Evolutionary conservation across 2,113 vertebrate genomes (phyloP), one percentile per base, ranked within the genome.

Genomic region (Ciconia boyciana): DNA sequence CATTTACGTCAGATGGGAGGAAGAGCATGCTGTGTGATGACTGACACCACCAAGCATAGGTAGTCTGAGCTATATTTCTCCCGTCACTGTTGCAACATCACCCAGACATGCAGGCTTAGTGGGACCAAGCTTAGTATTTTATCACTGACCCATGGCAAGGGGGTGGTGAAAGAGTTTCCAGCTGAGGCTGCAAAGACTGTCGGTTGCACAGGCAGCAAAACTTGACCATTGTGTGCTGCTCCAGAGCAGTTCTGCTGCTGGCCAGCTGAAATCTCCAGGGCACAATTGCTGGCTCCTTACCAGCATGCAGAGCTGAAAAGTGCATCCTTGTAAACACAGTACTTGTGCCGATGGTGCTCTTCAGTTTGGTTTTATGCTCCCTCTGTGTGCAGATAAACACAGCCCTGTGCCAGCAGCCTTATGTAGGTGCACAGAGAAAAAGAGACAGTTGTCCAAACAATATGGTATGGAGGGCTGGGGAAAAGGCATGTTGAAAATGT

Each of bases 401-500:
- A 46, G 32, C 39, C 32, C 32, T 3, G n/a, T 48, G 90, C 92
- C 90, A 90, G 46, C 55, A 74, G 55, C 51, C 16, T 28, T 1
- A 2, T 79, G 48, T 60, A 36, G 55, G 80, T 57, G 82, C 21
- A 11, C 65, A 61, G n/a, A 60, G 81, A 55, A 61, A 71, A 62
- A 64, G 66, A 79, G 39, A 43, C 68, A 74, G 58, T 71, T 78
- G 77, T 74, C 79, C 72, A 87, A 91, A 64, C 74, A 79, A 54
- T 83, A 21, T 13, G 44, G 25, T 52, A 57, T 34, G 49, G 46
- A 90, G n/a, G 52, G 62, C 54, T 70, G 58, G 31, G 55, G 55
- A 86, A 96, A 96, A 97, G 87, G 74, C 77, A 94, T 34, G n/a
- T n/a, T 57, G 93, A 62, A 95, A 97, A 97, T 71, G 91, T 95